phyloP scores from a whole-genome alignment of 2,113 vertebrate genomes.

The Rhodinocichla rosea region DNA sequence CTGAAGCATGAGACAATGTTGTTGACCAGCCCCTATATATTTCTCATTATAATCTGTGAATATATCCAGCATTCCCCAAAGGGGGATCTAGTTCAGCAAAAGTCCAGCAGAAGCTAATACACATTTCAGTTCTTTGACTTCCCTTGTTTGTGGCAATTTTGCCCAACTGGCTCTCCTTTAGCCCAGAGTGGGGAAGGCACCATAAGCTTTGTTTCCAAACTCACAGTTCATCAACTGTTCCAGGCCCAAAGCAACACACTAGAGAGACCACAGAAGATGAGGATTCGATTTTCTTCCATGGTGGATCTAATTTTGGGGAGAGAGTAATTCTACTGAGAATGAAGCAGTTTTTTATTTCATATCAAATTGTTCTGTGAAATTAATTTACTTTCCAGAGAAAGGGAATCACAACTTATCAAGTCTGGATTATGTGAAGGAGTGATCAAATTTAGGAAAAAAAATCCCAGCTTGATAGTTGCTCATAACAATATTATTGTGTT shows the following conservation, averaged over 20 bases:
- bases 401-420: background rate
- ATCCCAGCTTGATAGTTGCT: background rate
- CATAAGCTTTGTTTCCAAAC: background rate
- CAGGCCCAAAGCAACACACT: background rate
- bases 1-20: background rate
- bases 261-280: background rate
- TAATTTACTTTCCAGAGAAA: background rate
- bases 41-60: background rate
- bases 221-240: background rate
- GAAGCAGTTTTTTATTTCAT: background rate
- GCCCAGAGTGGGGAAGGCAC: background rate
- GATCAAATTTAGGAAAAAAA: background rate
- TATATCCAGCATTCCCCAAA: background rate
- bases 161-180: background rate
- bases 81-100: background rate
- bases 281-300: background rate
- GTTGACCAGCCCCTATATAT: background rate
- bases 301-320: background rate
- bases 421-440: background rate
- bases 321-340: background rate
- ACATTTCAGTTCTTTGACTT: background rate
- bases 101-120: background rate
- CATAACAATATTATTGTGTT: background rate
- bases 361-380: background rate
- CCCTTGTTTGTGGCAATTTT: background rate